These are phyloP conservation scores for Melinopterus prodromus DNA, from an alignment of 2,888 invertebrate genomes.

Conservation along the genomic window DNA sequence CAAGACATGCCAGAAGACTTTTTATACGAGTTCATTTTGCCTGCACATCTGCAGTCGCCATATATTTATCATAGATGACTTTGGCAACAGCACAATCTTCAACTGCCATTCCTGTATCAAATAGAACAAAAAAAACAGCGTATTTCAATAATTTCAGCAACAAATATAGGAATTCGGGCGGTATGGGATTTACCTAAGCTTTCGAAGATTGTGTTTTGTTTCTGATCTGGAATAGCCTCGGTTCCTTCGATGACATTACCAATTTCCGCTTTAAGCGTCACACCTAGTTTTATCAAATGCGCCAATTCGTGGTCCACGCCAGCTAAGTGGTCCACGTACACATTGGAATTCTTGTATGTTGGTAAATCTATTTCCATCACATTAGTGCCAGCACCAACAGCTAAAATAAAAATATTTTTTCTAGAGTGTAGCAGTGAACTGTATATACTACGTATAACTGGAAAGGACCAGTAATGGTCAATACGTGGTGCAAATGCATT, in stretches of 20 bases:
- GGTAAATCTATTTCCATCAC: constrained; percentile 62
- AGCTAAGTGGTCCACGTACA: constrained; percentile 66
- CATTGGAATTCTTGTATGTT: constrained; percentile 61
- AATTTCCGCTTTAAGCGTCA: constrained; percentile 64
- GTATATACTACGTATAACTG: too few relatives aligned
- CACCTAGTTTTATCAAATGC: constrained; percentile 61
- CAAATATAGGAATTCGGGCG: not conserved
- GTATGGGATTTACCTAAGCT: constrained; percentile 64
- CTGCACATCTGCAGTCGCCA: not conserved
- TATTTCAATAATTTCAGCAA: not conserved
- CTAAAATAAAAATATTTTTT: constrained; percentile 53
- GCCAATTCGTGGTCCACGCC: constrained; percentile 64
- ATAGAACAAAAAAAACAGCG: constrained; percentile 31
- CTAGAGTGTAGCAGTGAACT: too few relatives aligned
- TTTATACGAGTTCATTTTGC: too few relatives aligned
- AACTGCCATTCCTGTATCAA: constrained; percentile 65
- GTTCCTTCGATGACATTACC: constrained; percentile 63
- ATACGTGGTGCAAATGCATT: too few relatives aligned
- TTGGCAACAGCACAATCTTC: constrained; percentile 69
- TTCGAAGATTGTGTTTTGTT: constrained; percentile 67
- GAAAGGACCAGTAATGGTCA: too few relatives aligned
- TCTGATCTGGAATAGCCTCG: constrained; percentile 49
- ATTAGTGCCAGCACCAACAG: constrained; percentile 65
- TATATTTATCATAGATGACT: constrained; percentile 58
- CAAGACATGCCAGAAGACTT: too few relatives aligned